A percentile compares a stretch with the other conserved stretches of the same genome.
These are phyloP conservation scores for Thermophis baileyi DNA, from an alignment of 2,113 vertebrate species.

Conservation along the genomic window DNA sequence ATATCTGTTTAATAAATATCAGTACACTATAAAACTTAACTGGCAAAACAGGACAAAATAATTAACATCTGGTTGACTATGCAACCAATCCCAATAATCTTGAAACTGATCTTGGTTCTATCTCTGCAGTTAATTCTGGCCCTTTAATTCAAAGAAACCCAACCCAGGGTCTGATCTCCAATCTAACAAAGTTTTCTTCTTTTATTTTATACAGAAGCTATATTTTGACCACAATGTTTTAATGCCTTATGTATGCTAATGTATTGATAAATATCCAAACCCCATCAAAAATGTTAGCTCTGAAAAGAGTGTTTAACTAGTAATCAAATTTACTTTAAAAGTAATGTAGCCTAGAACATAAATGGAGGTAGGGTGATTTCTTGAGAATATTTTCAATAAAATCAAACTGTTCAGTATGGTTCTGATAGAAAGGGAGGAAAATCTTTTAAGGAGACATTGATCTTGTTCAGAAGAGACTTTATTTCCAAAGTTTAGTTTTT, in stretches of 20 bases:
- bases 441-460: neutral
- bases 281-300: neutral
- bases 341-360: neutral
- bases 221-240: neutral
- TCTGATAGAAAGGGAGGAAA: neutral
- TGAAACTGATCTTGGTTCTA: neutral
- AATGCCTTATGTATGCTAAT: neutral
- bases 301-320: neutral
- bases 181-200: neutral
- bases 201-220: neutral
- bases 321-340: neutral
- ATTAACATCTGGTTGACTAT: neutral
- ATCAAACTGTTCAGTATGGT: neutral
- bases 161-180: neutral
- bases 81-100: neutral
- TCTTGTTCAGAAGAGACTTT: neutral
- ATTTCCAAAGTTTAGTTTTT: neutral
- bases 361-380: neutral
- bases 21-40: neutral
- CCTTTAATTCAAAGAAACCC: neutral
- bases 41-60: neutral
- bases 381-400: neutral
- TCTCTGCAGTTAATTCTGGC: neutral
- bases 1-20: neutral
- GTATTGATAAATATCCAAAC: neutral